These are phyloP conservation scores for Hystrix brachyura DNA, from an alignment of 2,113 vertebrate genomes.

Conservation along the genomic window DNA sequence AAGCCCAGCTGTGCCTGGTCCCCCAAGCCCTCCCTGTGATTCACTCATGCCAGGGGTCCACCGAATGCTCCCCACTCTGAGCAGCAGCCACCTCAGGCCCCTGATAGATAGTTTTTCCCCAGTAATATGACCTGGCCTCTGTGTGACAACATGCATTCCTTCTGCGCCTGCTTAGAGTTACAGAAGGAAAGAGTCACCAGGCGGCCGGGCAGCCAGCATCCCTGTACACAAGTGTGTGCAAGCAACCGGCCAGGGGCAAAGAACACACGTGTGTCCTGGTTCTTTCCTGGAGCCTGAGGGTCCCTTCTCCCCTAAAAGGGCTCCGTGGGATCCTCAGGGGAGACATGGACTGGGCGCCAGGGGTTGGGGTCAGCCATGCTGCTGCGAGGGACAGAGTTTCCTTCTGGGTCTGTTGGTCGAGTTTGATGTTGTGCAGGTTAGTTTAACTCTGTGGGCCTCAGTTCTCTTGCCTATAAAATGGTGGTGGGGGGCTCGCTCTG, in stretches of 20 bases:
- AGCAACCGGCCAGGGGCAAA: rapidly evolving
- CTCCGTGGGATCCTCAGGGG: not conserved
- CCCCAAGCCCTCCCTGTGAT: not conserved
- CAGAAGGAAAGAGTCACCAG: not conserved
- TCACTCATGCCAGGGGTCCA: too few relatives aligned
- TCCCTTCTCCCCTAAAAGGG: not conserved
- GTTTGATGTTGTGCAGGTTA: rapidly evolving
- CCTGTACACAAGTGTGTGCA: rapidly evolving
- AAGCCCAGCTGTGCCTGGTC: rapidly evolving
- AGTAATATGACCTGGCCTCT: not conserved
- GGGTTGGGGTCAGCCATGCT: not conserved
- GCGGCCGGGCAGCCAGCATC: rapidly evolving
- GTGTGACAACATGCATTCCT: not conserved
- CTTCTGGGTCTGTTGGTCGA: rapidly evolving
- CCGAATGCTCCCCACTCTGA: not conserved
- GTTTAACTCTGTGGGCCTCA: rapidly evolving
- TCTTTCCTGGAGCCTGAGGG: not conserved
- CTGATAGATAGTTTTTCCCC: not conserved
- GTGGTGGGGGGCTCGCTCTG: not conserved
- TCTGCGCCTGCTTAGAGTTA: not conserved
- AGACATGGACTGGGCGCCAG: rapidly evolving
- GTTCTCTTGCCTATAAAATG: not conserved
- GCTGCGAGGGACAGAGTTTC: not conserved
- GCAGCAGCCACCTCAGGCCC: not conserved
- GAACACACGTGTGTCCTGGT: not conserved